Percentiles rank a stretch among this genome's conserved stretches.
Conservation (phyloP, 2,888 invertebrate genomes). For the Phrixothrix hirtus region DNA sequence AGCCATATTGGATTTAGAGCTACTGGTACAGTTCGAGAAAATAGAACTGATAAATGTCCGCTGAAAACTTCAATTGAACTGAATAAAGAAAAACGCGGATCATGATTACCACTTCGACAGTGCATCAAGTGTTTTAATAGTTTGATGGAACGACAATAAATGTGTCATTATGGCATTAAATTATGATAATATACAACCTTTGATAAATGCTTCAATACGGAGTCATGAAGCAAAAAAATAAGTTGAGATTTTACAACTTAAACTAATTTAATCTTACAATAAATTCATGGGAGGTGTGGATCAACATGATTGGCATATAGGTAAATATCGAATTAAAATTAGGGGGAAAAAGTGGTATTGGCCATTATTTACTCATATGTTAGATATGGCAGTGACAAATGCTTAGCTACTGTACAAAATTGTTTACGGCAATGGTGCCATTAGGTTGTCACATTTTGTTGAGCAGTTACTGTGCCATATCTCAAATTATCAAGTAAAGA, state of each 20-base stretch:
- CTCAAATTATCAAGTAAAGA: no score
- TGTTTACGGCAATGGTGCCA: background rate
- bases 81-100: background rate
- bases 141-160: conserved; percentile 5
- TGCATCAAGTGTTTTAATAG: background rate
- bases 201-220: background rate
- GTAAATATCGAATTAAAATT: background rate
- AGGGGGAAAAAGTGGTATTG: conserved; percentile 1
- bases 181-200: conserved; percentile 20
- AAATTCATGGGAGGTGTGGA: conserved; percentile 2
- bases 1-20: conserved; percentile 1
- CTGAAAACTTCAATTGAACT: background rate
- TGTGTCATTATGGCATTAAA: conserved; percentile 2
- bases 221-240: background rate
- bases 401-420: background rate
- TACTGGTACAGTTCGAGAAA: no score
- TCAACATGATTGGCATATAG: background rate
- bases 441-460: background rate
- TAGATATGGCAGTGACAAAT: no score
- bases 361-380: no score
- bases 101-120: background rate
- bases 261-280: background rate
- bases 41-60: background rate
- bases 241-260: background rate
- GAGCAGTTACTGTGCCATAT: no score